Conservation (phyloP, 1,140 invertebrate genomes). For the Sycobia sp. region DNA sequence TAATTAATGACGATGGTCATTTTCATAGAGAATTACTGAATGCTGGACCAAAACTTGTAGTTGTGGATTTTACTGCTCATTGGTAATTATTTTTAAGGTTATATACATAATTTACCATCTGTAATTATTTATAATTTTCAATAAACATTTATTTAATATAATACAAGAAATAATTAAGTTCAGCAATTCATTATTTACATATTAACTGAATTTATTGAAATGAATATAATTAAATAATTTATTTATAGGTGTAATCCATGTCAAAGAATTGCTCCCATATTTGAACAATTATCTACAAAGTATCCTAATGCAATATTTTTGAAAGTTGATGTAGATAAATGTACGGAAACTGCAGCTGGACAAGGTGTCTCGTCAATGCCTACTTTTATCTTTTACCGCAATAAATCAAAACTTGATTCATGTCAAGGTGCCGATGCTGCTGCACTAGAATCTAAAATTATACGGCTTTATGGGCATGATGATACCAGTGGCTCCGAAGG, state of each 20-base stretch:
- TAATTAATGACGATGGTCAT: slow-evolving; percentile 74
- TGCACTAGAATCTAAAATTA: slow-evolving; percentile 85
- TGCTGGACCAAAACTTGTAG: slow-evolving; percentile 86
- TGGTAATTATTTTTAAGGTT: slow-evolving; percentile 68
- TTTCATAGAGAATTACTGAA: slow-evolving; percentile 81
- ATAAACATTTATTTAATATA: slow-evolving; percentile 1
- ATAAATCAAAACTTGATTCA: slow-evolving; percentile 75
- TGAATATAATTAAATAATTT: not conserved
- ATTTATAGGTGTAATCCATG: slow-evolving; percentile 90
- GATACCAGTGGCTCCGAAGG: slow-evolving; percentile 68
- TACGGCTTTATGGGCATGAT: slow-evolving; percentile 81
- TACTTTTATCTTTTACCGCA: slow-evolving; percentile 95
- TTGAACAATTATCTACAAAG: slow-evolving; percentile 82
- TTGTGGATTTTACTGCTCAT: slow-evolving; percentile 91
- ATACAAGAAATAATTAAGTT: too few species aligned
- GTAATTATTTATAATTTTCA: not conserved
- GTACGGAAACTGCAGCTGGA: slow-evolving; percentile 79
- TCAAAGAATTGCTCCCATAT: slow-evolving; percentile 87
- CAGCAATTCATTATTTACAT: slow-evolving; percentile 4
- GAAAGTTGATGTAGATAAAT: slow-evolving; percentile 93
- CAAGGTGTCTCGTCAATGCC: slow-evolving; percentile 95
- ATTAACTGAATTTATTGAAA: not conserved
- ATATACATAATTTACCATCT: not conserved
- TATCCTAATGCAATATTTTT: slow-evolving; percentile 90
- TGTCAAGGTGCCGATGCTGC: slow-evolving; percentile 84